Percentiles rank a stretch among this genome's conserved stretches.
These are phyloP conservation scores for Apomyelois bistriatella DNA, from an alignment of 2,888 invertebrate genomes.

Conservation along the genomic window DNA sequence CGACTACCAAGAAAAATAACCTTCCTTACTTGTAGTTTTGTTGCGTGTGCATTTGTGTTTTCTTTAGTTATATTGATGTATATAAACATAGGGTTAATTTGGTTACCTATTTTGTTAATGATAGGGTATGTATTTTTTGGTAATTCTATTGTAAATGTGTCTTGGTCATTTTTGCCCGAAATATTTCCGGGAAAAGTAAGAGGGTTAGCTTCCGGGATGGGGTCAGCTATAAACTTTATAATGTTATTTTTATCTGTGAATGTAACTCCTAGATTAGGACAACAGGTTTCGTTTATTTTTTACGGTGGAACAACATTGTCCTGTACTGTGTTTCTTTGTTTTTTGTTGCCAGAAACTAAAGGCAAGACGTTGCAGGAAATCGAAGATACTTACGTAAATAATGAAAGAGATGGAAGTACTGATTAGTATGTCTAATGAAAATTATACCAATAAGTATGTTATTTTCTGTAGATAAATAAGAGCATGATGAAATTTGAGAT, in stretches of 20 bases:
- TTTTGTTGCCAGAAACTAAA: conserved; percentile 37
- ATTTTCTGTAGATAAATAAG: too few species aligned
- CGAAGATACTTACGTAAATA: conserved; percentile 12
- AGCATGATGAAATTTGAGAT: too few species aligned
- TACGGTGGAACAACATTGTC: conserved; percentile 2
- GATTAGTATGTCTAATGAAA: too few species aligned
- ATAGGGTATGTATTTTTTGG: conserved; percentile 9
- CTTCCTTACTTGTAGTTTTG: conserved; percentile 1
- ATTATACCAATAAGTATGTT: too few species aligned
- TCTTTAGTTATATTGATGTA: neutral
- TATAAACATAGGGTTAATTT: neutral
- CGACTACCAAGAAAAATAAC: conserved; percentile 6
- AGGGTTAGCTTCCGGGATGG: conserved; percentile 34
- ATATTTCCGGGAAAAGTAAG: conserved; percentile 34
- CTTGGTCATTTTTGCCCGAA: conserved; percentile 39
- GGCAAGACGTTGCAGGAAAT: conserved; percentile 79
- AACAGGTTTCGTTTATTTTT: conserved; percentile 1
- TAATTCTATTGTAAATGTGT: conserved; percentile 26
- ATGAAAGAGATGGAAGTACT: neutral
- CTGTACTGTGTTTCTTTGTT: conserved; percentile 20
- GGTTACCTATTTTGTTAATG: neutral
- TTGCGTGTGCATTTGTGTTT: neutral
- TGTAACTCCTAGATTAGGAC: conserved; percentile 9
- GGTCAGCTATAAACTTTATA: conserved; percentile 9
- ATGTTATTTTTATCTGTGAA: conserved; percentile 14